Base-by-base conservation (phyloP, 1,140 invertebrate species). In the Drosophila sucinea region DNA sequence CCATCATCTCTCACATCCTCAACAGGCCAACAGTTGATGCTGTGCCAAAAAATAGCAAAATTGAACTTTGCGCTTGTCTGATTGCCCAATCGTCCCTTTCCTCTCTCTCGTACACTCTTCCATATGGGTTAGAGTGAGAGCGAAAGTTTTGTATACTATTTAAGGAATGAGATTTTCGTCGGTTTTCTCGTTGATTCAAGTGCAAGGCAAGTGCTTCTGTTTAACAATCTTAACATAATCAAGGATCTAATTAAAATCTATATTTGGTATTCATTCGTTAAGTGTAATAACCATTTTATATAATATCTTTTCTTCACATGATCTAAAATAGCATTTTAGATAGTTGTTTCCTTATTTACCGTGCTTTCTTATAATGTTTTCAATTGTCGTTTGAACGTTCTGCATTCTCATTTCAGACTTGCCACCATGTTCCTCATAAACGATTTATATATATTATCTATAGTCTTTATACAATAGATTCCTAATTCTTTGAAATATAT, bases 11-110 rank as follows among this genome's bases (percentile, higher is more conserved):
- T 73, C 69, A 38, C 56, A 60, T 32, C 75, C 72, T 79, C 71
- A 89, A 81, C 68, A 69, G 62, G 38, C 73, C 67, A 76, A 63
- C 73, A 74, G 84, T 87, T 87, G 79, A 87, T 83, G 79, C 79
- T 62, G 55, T 90, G 85, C 85, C 84, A 86, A 86, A 83, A 71
- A 69, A 60, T 67, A 73, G 77, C 11, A 27, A 84, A 84, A 87
- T 79, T 84, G 81, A 90, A 87, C 84, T 89, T 85, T 81, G 81
- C 70, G 76, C 74, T 75, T 79, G 78, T 72, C 81, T 72, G 81
- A 85, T 79, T 90, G 78, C 73, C 17, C 17, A 73, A 27, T 27
- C 44, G 58, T 83, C 35, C 6, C 44, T 30, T 68, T 29, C 33
- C 70, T 27, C 7, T 51, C 25, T 3, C 44, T 27, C 44, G 1